These are phyloP conservation scores for Nysson spinosus DNA, from an alignment of 2,888 invertebrate genomes.

Conservation along the genomic window DNA sequence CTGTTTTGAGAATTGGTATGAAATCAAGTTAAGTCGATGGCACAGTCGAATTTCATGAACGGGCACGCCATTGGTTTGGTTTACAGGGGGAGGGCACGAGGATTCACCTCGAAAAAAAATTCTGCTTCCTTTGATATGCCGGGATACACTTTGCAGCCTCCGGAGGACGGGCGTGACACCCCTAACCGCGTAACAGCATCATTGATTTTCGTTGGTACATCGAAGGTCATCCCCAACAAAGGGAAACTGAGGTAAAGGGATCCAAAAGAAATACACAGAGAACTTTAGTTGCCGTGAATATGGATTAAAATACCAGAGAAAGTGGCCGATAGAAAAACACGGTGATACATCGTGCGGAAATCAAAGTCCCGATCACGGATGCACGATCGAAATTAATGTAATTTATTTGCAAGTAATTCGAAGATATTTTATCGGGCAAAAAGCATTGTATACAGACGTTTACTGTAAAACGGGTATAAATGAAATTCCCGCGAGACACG, in stretches of 20 bases:
- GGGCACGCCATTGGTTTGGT: no score
- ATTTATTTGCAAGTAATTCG: no score
- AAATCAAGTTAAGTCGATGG: no score
- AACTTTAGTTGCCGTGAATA: not conserved
- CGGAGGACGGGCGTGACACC: slow-evolving; percentile 31
- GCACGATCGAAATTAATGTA: no score
- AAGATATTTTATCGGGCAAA: no score
- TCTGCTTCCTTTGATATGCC: slow-evolving; percentile 12
- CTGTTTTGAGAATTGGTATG: no score
- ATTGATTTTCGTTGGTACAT: slow-evolving; percentile 55
- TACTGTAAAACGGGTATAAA: no score
- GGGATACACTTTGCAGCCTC: slow-evolving; percentile 3
- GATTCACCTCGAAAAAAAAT: not conserved
- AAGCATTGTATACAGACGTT: no score
- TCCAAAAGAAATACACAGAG: slow-evolving; percentile 16
- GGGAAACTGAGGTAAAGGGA: slow-evolving; percentile 10
- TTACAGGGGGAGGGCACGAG: no score
- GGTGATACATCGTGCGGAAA: slow-evolving; percentile 35
- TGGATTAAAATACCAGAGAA: slow-evolving; percentile 19
- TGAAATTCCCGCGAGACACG: no score
- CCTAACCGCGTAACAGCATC: slow-evolving; percentile 62
- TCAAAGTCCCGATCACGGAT: no score
- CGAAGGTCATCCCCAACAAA: slow-evolving; percentile 27
- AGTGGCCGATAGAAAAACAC: slow-evolving; percentile 24
- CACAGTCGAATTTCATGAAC: no score